phyloP scores from a whole-genome alignment of 2,888 invertebrate species.

The Prostheceraeus crozeri region DNA sequence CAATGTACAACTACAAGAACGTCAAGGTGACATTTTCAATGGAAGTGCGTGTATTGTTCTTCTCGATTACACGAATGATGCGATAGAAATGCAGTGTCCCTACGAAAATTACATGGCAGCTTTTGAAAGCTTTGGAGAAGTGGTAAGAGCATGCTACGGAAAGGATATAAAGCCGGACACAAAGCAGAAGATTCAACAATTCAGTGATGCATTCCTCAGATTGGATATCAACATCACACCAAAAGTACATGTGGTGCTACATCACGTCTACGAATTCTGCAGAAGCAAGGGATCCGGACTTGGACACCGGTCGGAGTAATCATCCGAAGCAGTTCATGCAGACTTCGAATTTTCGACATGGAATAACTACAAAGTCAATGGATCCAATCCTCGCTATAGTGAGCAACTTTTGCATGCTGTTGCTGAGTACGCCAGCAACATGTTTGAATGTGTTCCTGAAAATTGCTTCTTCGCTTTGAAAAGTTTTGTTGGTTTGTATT shows the following conservation, averaged over 20 bases:
- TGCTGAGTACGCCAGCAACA: constrained; percentile 11
- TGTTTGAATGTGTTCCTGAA: no score
- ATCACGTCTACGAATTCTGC: constrained; percentile 5
- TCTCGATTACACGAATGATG: not conserved
- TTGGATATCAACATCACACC: not conserved
- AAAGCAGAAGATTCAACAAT: not conserved
- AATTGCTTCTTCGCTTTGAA: no score
- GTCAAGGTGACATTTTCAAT: constrained; percentile 10
- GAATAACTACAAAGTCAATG: constrained; percentile 1
- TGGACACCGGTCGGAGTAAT: not conserved
- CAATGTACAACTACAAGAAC: not conserved
- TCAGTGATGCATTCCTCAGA: not conserved
- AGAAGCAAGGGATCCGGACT: not conserved
- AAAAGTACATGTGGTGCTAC: constrained; percentile 10
- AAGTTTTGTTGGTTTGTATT: no score
- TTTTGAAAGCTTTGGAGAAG: constrained; percentile 6
- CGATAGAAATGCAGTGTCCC: constrained; percentile 8
- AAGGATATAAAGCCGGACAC: not conserved
- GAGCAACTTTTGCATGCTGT: constrained; percentile 11
- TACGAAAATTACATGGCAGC: constrained; percentile 5
- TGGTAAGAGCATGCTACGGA: constrained; percentile 1
- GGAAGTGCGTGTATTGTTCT: constrained; percentile 10
- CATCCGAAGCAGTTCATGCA: constrained; percentile 7
- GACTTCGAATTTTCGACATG: constrained; percentile 16
- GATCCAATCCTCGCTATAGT: constrained; percentile 12